A percentile compares a stretch with the other conserved stretches of the same genome.
These are phyloP conservation scores for Brassicogethes aeneus DNA, from an alignment of 2,888 invertebrate genomes.

Conservation along the genomic window DNA sequence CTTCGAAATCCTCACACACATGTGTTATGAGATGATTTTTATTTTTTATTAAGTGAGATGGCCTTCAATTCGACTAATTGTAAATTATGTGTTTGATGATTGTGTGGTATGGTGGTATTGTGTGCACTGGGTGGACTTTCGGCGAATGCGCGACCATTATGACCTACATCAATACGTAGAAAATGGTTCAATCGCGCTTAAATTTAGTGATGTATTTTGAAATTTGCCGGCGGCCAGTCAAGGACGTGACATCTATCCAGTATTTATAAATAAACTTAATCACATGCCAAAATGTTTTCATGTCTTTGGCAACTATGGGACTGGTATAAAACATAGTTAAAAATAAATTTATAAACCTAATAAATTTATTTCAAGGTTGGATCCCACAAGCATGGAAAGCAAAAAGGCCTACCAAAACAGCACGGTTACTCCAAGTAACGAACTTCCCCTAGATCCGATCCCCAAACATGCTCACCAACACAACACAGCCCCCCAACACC, in stretches of 20 bases:
- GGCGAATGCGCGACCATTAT: slow-evolving; percentile 23
- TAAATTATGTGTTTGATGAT: too few relatives aligned
- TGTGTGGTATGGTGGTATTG: slow-evolving; percentile 4
- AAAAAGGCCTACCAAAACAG: slow-evolving; percentile 32
- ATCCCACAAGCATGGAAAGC: slow-evolving; percentile 38
- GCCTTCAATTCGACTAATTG: too few relatives aligned
- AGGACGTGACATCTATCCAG: slow-evolving; percentile 13
- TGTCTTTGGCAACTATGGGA: slow-evolving; percentile 57
- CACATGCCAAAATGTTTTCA: slow-evolving; percentile 44
- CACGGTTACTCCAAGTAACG: slow-evolving; percentile 19
- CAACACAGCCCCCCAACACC: slow-evolving; percentile 47
- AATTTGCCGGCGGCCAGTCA: slow-evolving; percentile 10
- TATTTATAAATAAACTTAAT: slow-evolving; percentile 15
- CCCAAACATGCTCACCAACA: slow-evolving; percentile 46
- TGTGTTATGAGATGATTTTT: slow-evolving; percentile 1
- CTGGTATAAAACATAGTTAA: slow-evolving; percentile 27
- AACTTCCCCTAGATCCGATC: slow-evolving; percentile 12
- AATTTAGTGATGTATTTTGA: slow-evolving; percentile 16
- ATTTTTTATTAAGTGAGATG: too few relatives aligned
- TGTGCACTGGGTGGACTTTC: background rate
- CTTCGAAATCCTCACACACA: slow-evolving; percentile 4
- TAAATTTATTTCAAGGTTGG: slow-evolving; percentile 31
- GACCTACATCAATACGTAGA: slow-evolving; percentile 29
- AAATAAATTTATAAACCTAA: background rate
- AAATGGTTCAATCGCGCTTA: slow-evolving; percentile 19